Evolutionary conservation across 2,797 vertebrate genomes (phyloP).

Genomic region (Brachymystax lenok): DNA sequence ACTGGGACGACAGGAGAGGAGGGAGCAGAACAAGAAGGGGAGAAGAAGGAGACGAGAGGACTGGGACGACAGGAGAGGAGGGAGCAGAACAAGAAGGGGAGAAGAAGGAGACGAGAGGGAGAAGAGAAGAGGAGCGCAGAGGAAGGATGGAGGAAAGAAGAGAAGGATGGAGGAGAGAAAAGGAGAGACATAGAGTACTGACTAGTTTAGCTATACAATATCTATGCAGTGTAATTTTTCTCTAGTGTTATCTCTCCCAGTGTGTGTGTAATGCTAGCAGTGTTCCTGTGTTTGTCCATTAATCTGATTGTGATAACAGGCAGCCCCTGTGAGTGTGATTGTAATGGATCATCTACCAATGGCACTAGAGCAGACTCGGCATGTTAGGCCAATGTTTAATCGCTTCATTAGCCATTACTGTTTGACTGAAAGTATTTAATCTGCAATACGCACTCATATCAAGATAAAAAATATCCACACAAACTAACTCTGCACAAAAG

Average conservation of each 20-base stretch:
- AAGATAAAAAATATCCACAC: neutral
- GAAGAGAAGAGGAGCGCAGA: neutral
- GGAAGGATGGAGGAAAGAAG: neutral
- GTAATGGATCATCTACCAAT: neutral
- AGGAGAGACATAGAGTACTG: neutral
- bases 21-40: neutral
- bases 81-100: neutral
- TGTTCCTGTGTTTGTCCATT: neutral
- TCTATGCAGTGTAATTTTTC: neutral
- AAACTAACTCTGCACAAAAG: neutral
- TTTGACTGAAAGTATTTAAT: conserved; percentile 33
- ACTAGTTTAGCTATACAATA: neutral
- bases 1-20: neutral
- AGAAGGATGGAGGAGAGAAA: neutral
- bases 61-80: neutral
- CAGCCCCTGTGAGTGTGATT: neutral
- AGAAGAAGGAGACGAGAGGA: neutral
- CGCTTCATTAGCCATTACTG: conserved; percentile 55
- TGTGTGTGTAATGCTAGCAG: neutral
- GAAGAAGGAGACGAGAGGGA: neutral
- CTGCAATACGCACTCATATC: neutral
- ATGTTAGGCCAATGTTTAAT: conserved; percentile 60
- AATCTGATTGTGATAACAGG: neutral
- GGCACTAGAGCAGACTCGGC: conserved; percentile 46
- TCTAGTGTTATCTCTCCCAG: neutral